Evolutionary conservation across 2,797 vertebrate genomes (phyloP), one percentile per base, ranked within the genome.

Genomic region (Phaenicophaeus curvirostris): DNA sequence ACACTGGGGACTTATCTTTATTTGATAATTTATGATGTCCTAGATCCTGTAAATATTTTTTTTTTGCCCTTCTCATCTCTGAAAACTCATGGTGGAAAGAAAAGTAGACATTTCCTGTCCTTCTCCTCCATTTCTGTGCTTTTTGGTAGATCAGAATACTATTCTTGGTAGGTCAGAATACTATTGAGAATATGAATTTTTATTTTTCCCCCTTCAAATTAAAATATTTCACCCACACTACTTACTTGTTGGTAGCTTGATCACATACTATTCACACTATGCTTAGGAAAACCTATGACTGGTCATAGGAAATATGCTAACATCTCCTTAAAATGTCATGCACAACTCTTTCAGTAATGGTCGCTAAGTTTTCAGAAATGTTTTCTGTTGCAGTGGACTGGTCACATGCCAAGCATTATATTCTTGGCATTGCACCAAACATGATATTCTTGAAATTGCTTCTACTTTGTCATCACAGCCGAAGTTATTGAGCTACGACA

Each of bases 321-420:
- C 44, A 16, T 15, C 27, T 85, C 44, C 62, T 93, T 81, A 31
- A 76, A 84, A 89, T n/a, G 39, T 77, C 37, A 68, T 0, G 0
- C 13, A 77, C 7, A 59, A 50, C 25, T 77, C 21, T 63, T 87
- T 71, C 28, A 37, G 31, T 74, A 85, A 59, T 35, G 31, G 53
- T 85, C 74, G 73, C n/a, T 39, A 85, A n/a, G 35, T 63, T 90
- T 89, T 89, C 58, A 93, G 42, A 89, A 89, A 71, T 58, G 25
- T 87, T 59, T 94, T 55, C 35, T 87, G 9, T 73, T 90, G 41
- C 53, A 59, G 25, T 48, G 39, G 69, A 53, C 35, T 73, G 35
- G 55, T 82, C n/a, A 42, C 58, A 63, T 27, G 41, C 31, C 73
- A 83, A 83, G 42, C 13, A 35, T 20, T 14, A 79, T 73, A 89